Percentiles rank a stretch among this genome's conserved stretches.
Conservation (phyloP, 2,113 vertebrate species). For the Alouatta palliata region DNA sequence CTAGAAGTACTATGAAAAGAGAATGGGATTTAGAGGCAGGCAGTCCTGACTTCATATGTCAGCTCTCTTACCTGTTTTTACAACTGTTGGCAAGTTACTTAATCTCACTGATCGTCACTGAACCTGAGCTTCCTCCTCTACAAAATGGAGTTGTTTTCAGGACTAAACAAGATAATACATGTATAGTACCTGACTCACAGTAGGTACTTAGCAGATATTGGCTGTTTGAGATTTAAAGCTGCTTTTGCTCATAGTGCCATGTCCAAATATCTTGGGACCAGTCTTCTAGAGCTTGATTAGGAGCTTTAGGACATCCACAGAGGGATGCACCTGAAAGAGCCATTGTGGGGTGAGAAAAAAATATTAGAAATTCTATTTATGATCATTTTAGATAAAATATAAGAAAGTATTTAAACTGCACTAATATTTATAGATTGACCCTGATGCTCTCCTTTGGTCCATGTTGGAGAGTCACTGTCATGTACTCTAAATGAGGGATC, state of each 20-base stretch:
- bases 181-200: not conserved
- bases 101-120: not conserved
- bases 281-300: constrained; percentile 27
- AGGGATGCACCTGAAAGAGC: not conserved
- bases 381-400: constrained; percentile 21
- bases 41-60: not conserved
- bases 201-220: not conserved
- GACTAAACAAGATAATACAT: constrained; percentile 1
- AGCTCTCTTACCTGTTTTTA: not conserved
- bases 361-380: constrained; percentile 34
- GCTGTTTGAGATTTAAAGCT: constrained; percentile 16
- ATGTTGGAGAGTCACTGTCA: not conserved
- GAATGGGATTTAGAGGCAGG: not conserved
- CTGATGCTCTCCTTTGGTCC: not conserved
- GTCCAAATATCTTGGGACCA: constrained; percentile 1
- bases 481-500: not conserved
- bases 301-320: constrained; percentile 30
- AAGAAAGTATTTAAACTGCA: constrained; percentile 13
- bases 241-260: not conserved
- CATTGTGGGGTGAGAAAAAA: not conserved
- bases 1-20: constrained; percentile 18
- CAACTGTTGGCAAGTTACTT: constrained; percentile 10
- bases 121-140: constrained; percentile 17
- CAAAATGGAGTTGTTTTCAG: constrained; percentile 47
- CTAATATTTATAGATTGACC: not conserved